These are phyloP conservation scores for Litocranius walleri DNA, from an alignment of 2,113 vertebrate genomes.

Conservation along the genomic window DNA sequence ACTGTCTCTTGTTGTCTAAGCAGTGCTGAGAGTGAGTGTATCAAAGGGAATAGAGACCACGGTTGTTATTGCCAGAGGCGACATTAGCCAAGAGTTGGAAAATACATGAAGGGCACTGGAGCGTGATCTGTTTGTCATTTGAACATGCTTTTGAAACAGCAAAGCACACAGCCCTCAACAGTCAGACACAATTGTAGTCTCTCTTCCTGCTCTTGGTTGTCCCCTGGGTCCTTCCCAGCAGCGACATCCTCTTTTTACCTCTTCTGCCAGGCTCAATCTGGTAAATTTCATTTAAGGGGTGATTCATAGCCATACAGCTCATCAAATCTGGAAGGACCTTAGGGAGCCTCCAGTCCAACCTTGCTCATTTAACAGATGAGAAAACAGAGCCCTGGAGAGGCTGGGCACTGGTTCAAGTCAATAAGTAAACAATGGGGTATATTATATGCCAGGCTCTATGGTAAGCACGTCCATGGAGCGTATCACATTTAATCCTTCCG, in stretches of 20 bases:
- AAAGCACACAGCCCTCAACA: background rate
- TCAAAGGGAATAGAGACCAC: background rate
- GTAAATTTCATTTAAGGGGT: background rate
- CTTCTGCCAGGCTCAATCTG: background rate
- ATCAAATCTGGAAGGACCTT: background rate
- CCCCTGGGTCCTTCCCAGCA: background rate
- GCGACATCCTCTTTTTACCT: background rate
- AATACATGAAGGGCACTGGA: background rate
- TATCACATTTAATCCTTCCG: background rate
- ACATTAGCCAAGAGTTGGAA: background rate
- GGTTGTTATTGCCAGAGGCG: background rate
- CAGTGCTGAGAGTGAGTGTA: background rate
- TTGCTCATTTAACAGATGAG: constrained; percentile 13
- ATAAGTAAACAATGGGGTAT: background rate
- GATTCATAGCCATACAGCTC: background rate
- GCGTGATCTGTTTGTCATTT: background rate
- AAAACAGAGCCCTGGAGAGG: background rate
- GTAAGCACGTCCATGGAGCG: background rate
- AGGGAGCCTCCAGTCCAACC: background rate
- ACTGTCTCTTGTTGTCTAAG: background rate
- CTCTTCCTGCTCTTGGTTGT: background rate
- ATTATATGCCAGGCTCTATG: background rate
- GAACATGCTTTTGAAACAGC: background rate
- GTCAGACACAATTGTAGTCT: background rate
- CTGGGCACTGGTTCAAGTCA: background rate